Evolutionary conservation across 2,113 vertebrate species (phyloP), one percentile per base, ranked within the genome.

Genomic region (Clarias magur): DNA sequence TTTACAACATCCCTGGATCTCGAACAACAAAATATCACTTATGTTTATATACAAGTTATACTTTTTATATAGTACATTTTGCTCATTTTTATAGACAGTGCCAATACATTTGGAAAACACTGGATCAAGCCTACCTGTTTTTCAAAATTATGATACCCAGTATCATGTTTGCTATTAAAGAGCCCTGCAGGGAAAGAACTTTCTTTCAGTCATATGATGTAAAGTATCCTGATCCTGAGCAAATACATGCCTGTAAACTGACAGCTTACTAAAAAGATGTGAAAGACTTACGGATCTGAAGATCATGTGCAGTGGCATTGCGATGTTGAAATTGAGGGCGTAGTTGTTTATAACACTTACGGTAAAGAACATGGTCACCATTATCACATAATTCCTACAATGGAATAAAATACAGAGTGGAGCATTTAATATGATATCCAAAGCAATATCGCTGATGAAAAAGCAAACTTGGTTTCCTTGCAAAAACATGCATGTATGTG

Each of bases 221-320:
- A 25, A 68, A 57, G 23, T 84, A 67, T 87, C 81, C 17, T 62
- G 59, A 60, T 23, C 23, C 75, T 23, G 42, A 38, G 48, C 8
- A 34, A 54, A 80, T 7, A 4, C 10, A 30, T 3, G 5, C 11
- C 42, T 59, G 53, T 13, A 10, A 53, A 53, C 17, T 62, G 60
- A 48, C n/a, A n/a, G 5, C 6, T 48, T n/a, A 59, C 17, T 5
- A 12, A 78, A 73, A 68, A 86, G 56, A 86, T n/a, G 78, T 23
- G 48, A 57, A 68, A 13, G 72, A 95, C 97, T 96, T 91, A 99
- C 98, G 6, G 98, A 99, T 97, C 98, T 95, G 92, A 99, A 99
- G 93, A 99, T 99, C 98, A 99, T 99, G 90, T 99, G 98, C 88
- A 99, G 92, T 0, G 98, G 98, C 98, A 99, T 99, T 53, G 98